A percentile compares a stretch with the other conserved stretches of the same genome.
Evolutionary conservation across 2,888 invertebrate genomes (phyloP).

Genomic region (Hanleya hanleyi): DNA sequence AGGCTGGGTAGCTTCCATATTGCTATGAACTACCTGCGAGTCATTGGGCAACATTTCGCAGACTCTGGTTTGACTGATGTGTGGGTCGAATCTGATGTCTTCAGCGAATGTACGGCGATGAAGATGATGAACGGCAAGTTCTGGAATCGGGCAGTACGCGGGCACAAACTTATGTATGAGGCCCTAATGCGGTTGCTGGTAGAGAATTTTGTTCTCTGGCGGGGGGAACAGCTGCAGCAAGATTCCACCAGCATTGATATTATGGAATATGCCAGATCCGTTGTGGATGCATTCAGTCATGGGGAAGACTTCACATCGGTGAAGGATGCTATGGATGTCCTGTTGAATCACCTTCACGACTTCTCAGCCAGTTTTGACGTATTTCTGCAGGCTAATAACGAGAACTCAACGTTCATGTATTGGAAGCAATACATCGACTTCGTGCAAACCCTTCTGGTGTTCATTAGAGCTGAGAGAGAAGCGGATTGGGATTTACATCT

Average conservation of each 20-base stretch:
- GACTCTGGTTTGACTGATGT: conserved; percentile 25
- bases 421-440: not conserved
- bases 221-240: not conserved
- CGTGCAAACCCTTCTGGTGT: conserved; percentile 15
- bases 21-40: conserved; percentile 24
- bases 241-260: not conserved
- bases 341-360: not conserved
- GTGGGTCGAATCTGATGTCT: conserved; percentile 24
- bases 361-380: not conserved
- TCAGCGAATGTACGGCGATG: conserved; percentile 18
- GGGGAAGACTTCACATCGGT: not conserved
- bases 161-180: conserved; percentile 17
- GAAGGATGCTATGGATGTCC: not conserved
- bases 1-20: conserved; percentile 20
- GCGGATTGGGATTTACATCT: conserved; percentile 8
- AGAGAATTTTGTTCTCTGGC: not conserved
- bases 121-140: conserved; percentile 19
- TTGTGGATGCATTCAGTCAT: not conserved
- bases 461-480: conserved; percentile 5
- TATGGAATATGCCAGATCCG: not conserved
- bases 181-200: conserved; percentile 21
- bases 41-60: conserved; percentile 19
- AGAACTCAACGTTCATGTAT: too few relatives aligned
- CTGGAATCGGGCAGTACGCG: conserved; percentile 19
- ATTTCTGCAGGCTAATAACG: not conserved